Evolutionary conservation across 2,888 invertebrate genomes (phyloP), one percentile per base, ranked within the genome.

Genomic region (Pilophorus perplexus): DNA sequence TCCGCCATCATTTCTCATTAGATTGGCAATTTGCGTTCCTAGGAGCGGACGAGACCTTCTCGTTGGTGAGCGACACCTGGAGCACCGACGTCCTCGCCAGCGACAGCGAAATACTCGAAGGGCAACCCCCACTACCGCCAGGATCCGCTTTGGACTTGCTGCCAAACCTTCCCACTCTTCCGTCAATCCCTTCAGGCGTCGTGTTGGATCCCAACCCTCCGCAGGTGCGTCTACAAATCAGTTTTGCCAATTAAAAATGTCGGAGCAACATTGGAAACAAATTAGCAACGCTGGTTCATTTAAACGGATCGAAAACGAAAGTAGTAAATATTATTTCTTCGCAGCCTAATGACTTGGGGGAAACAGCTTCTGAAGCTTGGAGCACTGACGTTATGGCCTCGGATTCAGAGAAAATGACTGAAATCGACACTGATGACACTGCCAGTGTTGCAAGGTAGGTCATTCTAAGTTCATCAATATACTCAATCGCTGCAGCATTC

Each of bases 11-110:
- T 44, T n/a, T n/a, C n/a, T n/a, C n/a, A n/a, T n/a, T n/a, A n/a
- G n/a, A 20, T 23, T 2, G 2, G 20, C 3, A 20, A 14, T 12
- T n/a, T 46, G 46, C 6, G 3, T 46, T 46, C 25, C 23, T 22
- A 46, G 84, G 84, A 78, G 91, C 90, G 1, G 97, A 97, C 77
- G 98, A 98, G 79, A 95, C 95, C 0, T 89, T 95, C 73, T 97
- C 96, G 37, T 87, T 97, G 74, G 95, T 98, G 73, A 95, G 95
- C 50, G 98, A 99, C 77, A 96, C 96, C 0, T 98, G 98, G 98
- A 95, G 95, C 72, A 98, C 98, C 0, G 98, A 98, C 78, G 98
- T 98, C 50, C 79, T 97, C 65, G 96, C 96, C 0, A 95, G 94
- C 64, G 98, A 98, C 78, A 94, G 93, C 10, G 98, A 98, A 79